Conservation (phyloP, 2,888 invertebrate species). For the Pomacea canaliculata region DNA sequence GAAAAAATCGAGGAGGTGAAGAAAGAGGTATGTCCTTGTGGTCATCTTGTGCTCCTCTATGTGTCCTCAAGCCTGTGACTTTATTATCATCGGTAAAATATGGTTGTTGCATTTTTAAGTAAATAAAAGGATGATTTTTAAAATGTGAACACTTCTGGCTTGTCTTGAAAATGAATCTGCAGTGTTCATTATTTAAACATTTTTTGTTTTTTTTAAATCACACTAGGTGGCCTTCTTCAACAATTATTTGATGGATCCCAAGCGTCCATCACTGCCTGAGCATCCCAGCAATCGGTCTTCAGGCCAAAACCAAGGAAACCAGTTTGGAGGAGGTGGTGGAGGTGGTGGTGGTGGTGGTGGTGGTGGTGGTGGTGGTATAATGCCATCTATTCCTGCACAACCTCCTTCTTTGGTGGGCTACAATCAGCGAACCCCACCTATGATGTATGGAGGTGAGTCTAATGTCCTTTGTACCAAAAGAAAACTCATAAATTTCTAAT, state of each 20-base stretch:
- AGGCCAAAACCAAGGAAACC: slow-evolving; percentile 13
- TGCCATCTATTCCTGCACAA: slow-evolving; percentile 15
- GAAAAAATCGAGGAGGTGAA: slow-evolving; percentile 98
- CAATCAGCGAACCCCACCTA: slow-evolving; percentile 44
- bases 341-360: background rate
- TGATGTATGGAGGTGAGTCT: slow-evolving; percentile 47
- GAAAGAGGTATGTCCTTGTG: slow-evolving; percentile 79
- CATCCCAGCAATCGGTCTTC: slow-evolving; percentile 64
- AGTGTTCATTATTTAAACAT: no score
- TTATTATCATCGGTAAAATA: no score
- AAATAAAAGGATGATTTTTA: no score
- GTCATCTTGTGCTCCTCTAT: background rate
- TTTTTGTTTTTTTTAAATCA: background rate
- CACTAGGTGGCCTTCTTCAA: slow-evolving; percentile 90
- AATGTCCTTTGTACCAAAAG: background rate
- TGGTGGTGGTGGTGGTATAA: slow-evolving; percentile 9
- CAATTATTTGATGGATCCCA: slow-evolving; percentile 92
- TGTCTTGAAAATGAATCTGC: no score
- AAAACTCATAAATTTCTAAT: no score
- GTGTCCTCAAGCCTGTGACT: no score
- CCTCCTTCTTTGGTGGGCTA: slow-evolving; percentile 47
- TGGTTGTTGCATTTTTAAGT: no score
- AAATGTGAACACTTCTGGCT: no score
- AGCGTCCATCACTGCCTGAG: slow-evolving; percentile 93
- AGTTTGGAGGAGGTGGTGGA: slow-evolving; percentile 9